These are phyloP conservation scores for Notarius lentiginosus DNA, from an alignment of 2,113 vertebrate genomes.

Conservation along the genomic window DNA sequence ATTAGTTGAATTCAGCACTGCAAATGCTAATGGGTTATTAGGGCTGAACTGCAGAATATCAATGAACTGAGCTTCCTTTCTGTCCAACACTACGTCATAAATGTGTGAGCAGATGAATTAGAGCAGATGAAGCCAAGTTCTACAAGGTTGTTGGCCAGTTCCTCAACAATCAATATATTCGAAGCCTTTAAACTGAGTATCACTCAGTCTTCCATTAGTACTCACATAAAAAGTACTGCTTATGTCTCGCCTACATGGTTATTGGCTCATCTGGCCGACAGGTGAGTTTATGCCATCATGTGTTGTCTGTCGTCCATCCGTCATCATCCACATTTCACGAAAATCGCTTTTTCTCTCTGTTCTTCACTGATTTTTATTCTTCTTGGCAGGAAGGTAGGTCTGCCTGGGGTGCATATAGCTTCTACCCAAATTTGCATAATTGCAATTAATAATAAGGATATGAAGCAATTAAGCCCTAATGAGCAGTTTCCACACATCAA, in stretches of 20 bases:
- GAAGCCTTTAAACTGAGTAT: not conserved
- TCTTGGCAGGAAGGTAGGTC: no score
- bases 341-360: no score
- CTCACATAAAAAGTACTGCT: not conserved
- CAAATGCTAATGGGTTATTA: slow-evolving; percentile 8
- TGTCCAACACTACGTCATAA: slow-evolving; percentile 1
- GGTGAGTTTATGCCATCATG: no score
- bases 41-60: not conserved
- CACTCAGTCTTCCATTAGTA: not conserved
- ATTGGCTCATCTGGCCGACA: not conserved
- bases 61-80: not conserved
- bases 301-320: no score
- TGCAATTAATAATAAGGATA: no score
- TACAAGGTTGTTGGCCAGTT: not conserved
- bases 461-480: no score
- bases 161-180: not conserved
- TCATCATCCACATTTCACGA: no score
- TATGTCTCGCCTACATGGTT: not conserved
- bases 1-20: not conserved
- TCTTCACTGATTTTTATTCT: no score
- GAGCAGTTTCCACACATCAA: no score
- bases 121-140: slow-evolving; percentile 7
- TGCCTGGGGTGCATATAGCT: no score
- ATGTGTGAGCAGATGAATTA: not conserved
- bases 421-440: no score